phyloP scores from a whole-genome alignment of 2,797 vertebrate species.

The Muscicapa striata region DNA sequence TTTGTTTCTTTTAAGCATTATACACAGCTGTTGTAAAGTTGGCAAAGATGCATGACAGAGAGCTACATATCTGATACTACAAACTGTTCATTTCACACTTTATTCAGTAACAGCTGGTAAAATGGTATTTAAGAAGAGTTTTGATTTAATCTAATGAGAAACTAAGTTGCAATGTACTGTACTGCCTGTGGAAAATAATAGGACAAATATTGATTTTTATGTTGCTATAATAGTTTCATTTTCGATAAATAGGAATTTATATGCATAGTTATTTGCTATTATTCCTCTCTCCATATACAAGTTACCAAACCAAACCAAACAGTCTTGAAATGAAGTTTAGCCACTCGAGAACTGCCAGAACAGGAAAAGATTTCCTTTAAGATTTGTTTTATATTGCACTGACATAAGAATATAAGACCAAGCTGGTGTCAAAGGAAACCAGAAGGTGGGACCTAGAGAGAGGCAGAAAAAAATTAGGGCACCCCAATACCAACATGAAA shows the following conservation, averaged over 20 bases:
- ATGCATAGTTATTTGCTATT: slow-evolving; percentile 69
- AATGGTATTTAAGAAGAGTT: slow-evolving; percentile 80
- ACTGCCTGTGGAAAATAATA: slow-evolving; percentile 78
- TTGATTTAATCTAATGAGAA: slow-evolving; percentile 82
- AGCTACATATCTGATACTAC: slow-evolving; percentile 59
- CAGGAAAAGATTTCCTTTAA: not conserved
- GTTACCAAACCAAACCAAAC: not conserved
- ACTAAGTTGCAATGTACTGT: slow-evolving; percentile 68
- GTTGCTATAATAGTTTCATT: slow-evolving; percentile 78
- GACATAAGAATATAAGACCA: not conserved
- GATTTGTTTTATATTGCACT: slow-evolving; percentile 15
- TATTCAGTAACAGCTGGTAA: slow-evolving; percentile 80
- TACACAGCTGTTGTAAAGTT: slow-evolving; percentile 67
- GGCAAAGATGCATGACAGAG: slow-evolving; percentile 70
- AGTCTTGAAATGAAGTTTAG: not conserved
- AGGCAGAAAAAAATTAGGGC: not conserved
- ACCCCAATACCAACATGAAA: not conserved
- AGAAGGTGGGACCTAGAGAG: not conserved
- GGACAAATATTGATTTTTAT: slow-evolving; percentile 82
- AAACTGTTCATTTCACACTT: slow-evolving; percentile 72
- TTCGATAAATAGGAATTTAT: slow-evolving; percentile 78
- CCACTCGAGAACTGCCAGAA: not conserved
- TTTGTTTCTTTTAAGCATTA: slow-evolving; percentile 69
- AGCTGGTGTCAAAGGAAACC: not conserved
- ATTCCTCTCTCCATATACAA: slow-evolving; percentile 37